phyloP scores from a whole-genome alignment of 1,140 invertebrate species.

The Ridgeia piscesae region DNA sequence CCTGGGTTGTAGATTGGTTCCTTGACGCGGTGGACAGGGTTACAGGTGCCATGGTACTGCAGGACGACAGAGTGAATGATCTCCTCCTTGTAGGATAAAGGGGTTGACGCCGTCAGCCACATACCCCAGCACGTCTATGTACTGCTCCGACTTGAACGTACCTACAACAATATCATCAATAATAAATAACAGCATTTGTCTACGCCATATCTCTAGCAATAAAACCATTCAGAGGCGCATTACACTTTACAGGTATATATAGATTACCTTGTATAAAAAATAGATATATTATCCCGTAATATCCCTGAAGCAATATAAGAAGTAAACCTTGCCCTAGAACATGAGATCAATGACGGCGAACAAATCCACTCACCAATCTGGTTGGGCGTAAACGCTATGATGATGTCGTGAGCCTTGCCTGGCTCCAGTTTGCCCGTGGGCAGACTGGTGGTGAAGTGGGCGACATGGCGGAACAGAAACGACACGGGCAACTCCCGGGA shows the following conservation, averaged over 20 bases:
- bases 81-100: conserved; percentile 38
- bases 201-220: not conserved
- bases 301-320: too few relatives aligned
- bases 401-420: conserved; percentile 47
- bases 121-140: conserved; percentile 50
- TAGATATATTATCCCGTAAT: too few relatives aligned
- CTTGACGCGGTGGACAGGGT: conserved; percentile 44
- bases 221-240: not conserved
- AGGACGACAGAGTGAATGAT: conserved; percentile 47
- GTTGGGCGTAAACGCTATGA: conserved; percentile 55
- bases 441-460: conserved; percentile 53
- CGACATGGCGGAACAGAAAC: conserved; percentile 53
- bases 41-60: conserved; percentile 43
- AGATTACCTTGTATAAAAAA: too few relatives aligned
- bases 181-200: too few relatives aligned
- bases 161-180: conserved; percentile 37
- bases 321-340: too few relatives aligned
- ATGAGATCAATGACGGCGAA: too few relatives aligned
- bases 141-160: conserved; percentile 47
- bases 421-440: conserved; percentile 50
- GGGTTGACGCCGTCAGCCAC: conserved; percentile 50
- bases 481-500: conserved; percentile 46
- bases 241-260: too few relatives aligned
- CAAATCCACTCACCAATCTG: conserved; percentile 47
- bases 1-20: conserved; percentile 51